Evolutionary conservation across 2,888 invertebrate species (phyloP).

Genomic region (Eustalomyia histrio): DNA sequence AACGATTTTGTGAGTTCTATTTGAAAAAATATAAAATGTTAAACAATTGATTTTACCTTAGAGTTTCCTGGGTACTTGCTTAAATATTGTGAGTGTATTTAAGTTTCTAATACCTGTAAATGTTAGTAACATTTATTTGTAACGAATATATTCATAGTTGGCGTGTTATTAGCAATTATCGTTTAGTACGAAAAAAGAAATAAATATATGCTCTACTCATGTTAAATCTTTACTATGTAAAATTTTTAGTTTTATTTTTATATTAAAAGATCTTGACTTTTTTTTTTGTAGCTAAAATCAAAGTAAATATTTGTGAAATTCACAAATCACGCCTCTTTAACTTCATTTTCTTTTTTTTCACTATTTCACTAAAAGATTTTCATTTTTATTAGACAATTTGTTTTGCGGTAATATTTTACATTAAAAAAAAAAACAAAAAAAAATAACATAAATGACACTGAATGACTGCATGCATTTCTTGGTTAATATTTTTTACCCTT

Average conservation of each 20-base stretch:
- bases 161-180: conserved; percentile 27
- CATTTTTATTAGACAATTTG: conserved; percentile 34
- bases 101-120: neutral
- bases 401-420: conserved; percentile 17
- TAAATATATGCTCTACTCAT: conserved; percentile 21
- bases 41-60: no score
- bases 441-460: conserved; percentile 24
- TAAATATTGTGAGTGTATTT: neutral
- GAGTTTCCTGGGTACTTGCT: neutral
- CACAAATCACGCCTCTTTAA: conserved; percentile 48
- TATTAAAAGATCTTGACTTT: neutral
- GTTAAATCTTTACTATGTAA: conserved; percentile 13
- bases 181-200: neutral
- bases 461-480: conserved; percentile 10
- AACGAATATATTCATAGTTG: conserved; percentile 21
- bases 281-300: neutral
- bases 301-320: neutral
- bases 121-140: neutral
- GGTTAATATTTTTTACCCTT: neutral
- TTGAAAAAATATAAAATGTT: no score
- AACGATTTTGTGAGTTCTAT: no score
- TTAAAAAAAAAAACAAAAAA: neutral
- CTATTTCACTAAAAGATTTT: neutral
- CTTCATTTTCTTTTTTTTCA: conserved; percentile 13
- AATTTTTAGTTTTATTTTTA: conserved; percentile 1